Percentiles rank a stretch among this genome's conserved stretches.
Conservation (phyloP, 2,797 vertebrate species). For the Pelobates cultripes region DNA sequence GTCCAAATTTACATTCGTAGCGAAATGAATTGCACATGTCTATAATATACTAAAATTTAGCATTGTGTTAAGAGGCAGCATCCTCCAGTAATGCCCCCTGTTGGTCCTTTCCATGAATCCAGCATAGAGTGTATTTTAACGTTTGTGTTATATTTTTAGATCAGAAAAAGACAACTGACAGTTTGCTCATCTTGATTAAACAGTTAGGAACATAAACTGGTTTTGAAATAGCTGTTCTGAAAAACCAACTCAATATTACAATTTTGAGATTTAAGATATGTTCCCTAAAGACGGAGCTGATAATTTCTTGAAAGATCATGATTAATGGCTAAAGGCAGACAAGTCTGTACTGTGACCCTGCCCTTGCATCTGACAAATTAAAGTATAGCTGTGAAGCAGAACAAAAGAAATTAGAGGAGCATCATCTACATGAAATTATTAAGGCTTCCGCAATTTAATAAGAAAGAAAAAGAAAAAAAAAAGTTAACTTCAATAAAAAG, state of each 20-base stretch:
- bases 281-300: not conserved
- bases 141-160: too few species aligned
- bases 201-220: not conserved
- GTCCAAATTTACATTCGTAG: too few species aligned
- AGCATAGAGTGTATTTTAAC: too few species aligned
- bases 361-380: constrained; percentile 33
- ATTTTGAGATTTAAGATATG: not conserved
- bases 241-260: not conserved
- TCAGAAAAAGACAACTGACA: too few species aligned
- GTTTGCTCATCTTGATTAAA: not conserved
- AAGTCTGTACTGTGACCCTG: constrained; percentile 2
- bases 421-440: constrained; percentile 5
- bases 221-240: not conserved
- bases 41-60: too few species aligned
- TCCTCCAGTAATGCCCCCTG: too few species aligned
- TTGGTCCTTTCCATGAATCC: too few species aligned
- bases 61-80: too few species aligned
- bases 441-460: not conserved
- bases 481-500: not conserved
- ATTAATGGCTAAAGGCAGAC: constrained; percentile 40
- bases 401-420: constrained; percentile 12
- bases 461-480: not conserved
- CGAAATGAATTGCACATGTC: too few species aligned
- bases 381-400: constrained; percentile 21
- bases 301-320: constrained; percentile 14